These are phyloP conservation scores for Tamias sibiricus DNA, from an alignment of 2,113 vertebrate species.

Conservation along the genomic window DNA sequence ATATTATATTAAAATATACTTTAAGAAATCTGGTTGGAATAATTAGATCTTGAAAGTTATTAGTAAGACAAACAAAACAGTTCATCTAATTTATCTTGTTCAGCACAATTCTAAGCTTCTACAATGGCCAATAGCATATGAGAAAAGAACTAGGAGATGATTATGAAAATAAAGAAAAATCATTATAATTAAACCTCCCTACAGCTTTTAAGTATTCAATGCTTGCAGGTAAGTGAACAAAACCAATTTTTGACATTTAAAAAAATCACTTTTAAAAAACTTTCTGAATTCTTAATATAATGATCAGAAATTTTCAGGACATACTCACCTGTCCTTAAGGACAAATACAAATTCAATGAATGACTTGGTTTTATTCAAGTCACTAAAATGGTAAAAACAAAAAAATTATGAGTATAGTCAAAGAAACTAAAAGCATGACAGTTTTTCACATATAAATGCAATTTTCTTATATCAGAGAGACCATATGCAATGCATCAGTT, in stretches of 20 bases:
- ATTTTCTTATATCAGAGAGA: neutral
- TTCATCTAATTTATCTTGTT: neutral
- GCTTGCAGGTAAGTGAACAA: neutral
- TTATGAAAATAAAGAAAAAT: neutral
- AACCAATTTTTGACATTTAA: neutral
- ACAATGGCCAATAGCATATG: neutral
- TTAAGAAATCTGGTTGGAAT: neutral
- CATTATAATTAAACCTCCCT: neutral
- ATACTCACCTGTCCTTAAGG: neutral
- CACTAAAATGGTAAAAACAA: neutral
- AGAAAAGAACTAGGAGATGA: neutral
- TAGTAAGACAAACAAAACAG: neutral
- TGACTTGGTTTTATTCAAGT: neutral
- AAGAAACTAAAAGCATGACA: neutral
- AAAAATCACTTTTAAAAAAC: neutral
- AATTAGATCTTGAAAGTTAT: neutral
- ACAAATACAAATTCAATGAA: neutral
- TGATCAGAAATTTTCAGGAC: neutral
- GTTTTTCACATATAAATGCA: neutral
- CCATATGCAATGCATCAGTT: neutral
- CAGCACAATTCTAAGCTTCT: neutral
- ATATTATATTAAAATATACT: neutral
- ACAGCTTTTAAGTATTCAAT: neutral
- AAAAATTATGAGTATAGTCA: neutral
- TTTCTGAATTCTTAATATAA: neutral